Percentiles rank a stretch among this genome's conserved stretches.
Evolutionary conservation across 2,888 invertebrate species (phyloP).

Genomic region (Agrotis ipsilon): DNA sequence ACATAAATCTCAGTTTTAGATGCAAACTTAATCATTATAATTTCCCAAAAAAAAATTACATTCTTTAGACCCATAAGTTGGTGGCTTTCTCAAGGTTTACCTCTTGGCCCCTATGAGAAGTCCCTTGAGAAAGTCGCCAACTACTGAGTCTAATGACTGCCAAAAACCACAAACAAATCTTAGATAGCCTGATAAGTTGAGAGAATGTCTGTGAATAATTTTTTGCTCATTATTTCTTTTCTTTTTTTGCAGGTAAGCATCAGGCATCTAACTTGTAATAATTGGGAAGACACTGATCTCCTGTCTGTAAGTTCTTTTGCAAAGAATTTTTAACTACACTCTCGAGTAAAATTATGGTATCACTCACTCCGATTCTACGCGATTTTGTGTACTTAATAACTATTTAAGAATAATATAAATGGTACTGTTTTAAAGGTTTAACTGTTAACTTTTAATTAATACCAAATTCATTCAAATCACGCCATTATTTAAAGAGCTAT

Average conservation of each 20-base stretch:
- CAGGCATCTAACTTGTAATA: not conserved
- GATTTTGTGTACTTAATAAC: too few relatives aligned
- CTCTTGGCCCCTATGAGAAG: slow-evolving; percentile 17
- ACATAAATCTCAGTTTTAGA: too few relatives aligned
- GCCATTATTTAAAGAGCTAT: too few relatives aligned
- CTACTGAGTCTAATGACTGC: slow-evolving; percentile 13
- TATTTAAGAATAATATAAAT: too few relatives aligned
- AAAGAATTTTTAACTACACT: too few relatives aligned
- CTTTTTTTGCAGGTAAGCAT: slow-evolving; percentile 56
- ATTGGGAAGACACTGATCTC: slow-evolving; percentile 16
- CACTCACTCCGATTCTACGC: too few relatives aligned
- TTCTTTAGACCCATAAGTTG: too few relatives aligned
- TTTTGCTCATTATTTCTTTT: slow-evolving; percentile 54
- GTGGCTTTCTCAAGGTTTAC: not conserved
- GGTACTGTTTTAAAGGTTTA: too few relatives aligned
- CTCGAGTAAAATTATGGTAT: too few relatives aligned
- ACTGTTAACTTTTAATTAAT: too few relatives aligned
- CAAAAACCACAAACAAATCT: slow-evolving; percentile 1
- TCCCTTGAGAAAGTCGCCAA: slow-evolving; percentile 28
- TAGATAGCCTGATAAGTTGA: slow-evolving; percentile 27
- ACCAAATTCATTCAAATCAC: too few relatives aligned
- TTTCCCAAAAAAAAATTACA: too few relatives aligned
- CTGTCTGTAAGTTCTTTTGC: slow-evolving; percentile 34
- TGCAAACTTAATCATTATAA: not conserved
- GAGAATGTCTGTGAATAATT: slow-evolving; percentile 20